Percentiles rank a stretch among this genome's conserved stretches.
Conservation (phyloP, 2,113 vertebrate species). For the Ceyx margarethae region DNA sequence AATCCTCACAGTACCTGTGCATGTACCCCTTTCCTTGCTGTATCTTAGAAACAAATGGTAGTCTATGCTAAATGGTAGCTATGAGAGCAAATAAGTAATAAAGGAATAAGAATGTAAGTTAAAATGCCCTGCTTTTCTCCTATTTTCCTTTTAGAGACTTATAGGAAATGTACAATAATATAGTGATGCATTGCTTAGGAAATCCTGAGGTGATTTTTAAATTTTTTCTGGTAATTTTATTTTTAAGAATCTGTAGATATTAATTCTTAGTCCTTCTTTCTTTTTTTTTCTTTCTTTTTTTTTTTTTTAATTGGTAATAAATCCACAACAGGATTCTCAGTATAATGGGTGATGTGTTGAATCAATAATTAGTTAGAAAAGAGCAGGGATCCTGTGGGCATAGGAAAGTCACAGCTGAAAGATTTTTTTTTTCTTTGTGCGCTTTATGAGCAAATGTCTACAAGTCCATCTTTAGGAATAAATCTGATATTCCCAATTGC, state of each 20-base stretch:
- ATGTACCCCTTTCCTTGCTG: not conserved
- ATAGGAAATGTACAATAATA: not conserved
- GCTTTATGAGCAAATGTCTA: not conserved
- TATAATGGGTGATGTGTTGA: not conserved
- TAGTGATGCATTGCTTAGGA: not conserved
- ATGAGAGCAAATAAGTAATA: not conserved
- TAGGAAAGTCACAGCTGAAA: not conserved
- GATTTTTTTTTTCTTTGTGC: not conserved
- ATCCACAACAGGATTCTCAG: not conserved
- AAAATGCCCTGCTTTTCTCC: not conserved
- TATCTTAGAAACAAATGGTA: not conserved
- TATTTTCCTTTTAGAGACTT: not conserved
- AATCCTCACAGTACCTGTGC: no score
- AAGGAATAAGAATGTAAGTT: not conserved
- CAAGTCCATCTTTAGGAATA: not conserved
- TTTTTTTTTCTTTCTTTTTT: no score
- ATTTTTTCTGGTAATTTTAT: not conserved
- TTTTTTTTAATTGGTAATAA: not conserved
- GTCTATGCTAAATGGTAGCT: not conserved
- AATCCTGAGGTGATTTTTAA: not conserved
- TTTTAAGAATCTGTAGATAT: not conserved
- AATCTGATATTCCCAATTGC: not conserved
- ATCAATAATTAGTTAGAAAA: not conserved
- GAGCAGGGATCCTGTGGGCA: not conserved
- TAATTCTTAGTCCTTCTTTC: not conserved